phyloP scores from a whole-genome alignment of 2,888 invertebrate genomes.

The Xiphydria camelus region DNA sequence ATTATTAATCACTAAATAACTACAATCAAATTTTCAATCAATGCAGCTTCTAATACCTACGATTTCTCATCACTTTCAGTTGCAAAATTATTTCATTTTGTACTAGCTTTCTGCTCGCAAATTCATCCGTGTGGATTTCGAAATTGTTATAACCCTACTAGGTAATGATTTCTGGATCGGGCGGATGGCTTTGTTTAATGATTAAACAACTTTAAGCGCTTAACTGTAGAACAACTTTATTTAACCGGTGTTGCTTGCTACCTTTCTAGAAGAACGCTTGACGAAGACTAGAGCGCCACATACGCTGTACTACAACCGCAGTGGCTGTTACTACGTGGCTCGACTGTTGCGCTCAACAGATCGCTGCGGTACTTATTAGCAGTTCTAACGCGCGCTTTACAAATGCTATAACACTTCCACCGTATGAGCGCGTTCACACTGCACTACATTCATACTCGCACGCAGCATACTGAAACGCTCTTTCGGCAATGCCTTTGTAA shows the following conservation, averaged over 20 bases:
- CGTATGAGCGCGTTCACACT: not conserved
- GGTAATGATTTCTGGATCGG: not conserved
- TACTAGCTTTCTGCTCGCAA: too few species aligned
- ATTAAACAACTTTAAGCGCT: not conserved
- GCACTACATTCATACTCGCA: too few species aligned
- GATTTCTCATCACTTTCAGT: too few species aligned
- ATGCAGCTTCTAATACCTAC: too few species aligned
- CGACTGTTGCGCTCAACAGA: not conserved
- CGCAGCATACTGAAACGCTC: too few species aligned
- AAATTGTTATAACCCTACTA: too few species aligned
- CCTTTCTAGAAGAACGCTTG: not conserved
- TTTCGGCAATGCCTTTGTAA: constrained; percentile 5
- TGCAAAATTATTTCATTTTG: too few species aligned
- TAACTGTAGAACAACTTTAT: not conserved
- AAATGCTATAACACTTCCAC: constrained; percentile 1
- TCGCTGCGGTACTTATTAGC: not conserved
- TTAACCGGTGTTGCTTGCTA: not conserved
- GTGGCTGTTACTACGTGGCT: not conserved
- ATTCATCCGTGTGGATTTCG: too few species aligned
- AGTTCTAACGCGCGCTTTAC: not conserved
- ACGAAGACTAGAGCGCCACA: not conserved
- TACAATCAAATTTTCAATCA: too few species aligned
- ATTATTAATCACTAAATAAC: too few species aligned
- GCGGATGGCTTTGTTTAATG: not conserved
- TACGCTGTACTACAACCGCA: not conserved